Conservation (phyloP, 2,888 invertebrate genomes). For the Neocrepidodera transversa region DNA sequence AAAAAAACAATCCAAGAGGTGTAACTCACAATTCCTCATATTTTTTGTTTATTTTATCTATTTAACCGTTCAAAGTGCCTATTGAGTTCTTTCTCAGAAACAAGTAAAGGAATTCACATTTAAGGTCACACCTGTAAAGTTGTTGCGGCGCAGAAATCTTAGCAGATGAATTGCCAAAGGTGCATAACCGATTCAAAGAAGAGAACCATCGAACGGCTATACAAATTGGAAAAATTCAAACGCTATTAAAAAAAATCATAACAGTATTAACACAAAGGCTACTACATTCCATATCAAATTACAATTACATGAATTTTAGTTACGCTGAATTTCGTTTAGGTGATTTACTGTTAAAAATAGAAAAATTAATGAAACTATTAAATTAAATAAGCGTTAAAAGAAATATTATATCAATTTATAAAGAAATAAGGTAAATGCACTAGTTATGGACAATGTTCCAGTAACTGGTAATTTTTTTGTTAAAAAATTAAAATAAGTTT, state of each 20-base stretch:
- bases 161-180: slow-evolving; percentile 17
- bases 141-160: slow-evolving; percentile 9
- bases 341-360: not conserved
- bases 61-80: not conserved
- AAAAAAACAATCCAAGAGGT: no score
- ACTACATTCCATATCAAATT: slow-evolving; percentile 7
- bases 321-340: not conserved
- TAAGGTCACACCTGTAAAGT: slow-evolving; percentile 2
- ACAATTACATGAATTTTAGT: slow-evolving; percentile 8
- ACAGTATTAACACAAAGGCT: slow-evolving; percentile 16
- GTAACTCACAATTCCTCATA: not conserved
- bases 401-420: no score
- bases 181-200: slow-evolving; percentile 7
- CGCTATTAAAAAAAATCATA: slow-evolving; percentile 9
- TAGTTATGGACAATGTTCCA: no score
- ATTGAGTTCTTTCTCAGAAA: not conserved
- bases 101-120: not conserved
- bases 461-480: no score
- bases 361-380: no score
- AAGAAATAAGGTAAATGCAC: no score
- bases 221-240: slow-evolving; percentile 1
- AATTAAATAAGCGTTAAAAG: no score
- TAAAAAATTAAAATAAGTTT: no score
- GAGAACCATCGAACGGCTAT: slow-evolving; percentile 6
- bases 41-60: not conserved